Conservation (phyloP, 2,113 vertebrate species). For the Rhea americana region DNA sequence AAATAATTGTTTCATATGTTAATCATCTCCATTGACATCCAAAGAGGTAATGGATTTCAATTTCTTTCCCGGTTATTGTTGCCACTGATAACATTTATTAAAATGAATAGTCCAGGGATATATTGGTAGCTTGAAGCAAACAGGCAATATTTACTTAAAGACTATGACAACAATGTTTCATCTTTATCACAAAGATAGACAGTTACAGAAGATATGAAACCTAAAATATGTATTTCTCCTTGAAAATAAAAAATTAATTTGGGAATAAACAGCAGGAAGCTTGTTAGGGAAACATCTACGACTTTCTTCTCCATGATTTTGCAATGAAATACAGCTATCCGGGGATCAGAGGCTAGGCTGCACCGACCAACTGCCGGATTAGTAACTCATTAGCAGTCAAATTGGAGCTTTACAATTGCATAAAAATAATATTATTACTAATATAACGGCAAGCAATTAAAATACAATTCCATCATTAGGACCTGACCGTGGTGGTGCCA, state of each 20-base stretch:
- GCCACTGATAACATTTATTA: neutral
- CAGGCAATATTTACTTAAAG: neutral
- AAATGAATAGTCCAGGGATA: neutral
- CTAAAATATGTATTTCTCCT: neutral
- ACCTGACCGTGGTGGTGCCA: neutral
- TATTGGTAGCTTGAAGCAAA: neutral
- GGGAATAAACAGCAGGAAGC: neutral
- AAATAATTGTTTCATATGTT: neutral
- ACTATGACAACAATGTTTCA: neutral
- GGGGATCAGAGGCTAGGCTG: neutral
- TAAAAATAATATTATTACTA: neutral
- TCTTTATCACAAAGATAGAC: neutral
- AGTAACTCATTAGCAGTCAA: constrained; percentile 23
- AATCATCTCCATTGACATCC: neutral
- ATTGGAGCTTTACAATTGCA: neutral
- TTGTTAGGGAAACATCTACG: neutral
- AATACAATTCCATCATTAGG: neutral
- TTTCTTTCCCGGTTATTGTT: neutral
- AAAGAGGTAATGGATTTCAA: neutral
- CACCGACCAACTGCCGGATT: neutral
- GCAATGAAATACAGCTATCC: neutral
- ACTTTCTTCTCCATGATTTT: neutral
- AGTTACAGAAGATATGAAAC: neutral
- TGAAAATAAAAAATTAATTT: neutral
- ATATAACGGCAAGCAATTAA: constrained; percentile 21